Evolutionary conservation across 2,113 vertebrate species (phyloP).

Genomic region (Leucoraja erinaceus): DNA sequence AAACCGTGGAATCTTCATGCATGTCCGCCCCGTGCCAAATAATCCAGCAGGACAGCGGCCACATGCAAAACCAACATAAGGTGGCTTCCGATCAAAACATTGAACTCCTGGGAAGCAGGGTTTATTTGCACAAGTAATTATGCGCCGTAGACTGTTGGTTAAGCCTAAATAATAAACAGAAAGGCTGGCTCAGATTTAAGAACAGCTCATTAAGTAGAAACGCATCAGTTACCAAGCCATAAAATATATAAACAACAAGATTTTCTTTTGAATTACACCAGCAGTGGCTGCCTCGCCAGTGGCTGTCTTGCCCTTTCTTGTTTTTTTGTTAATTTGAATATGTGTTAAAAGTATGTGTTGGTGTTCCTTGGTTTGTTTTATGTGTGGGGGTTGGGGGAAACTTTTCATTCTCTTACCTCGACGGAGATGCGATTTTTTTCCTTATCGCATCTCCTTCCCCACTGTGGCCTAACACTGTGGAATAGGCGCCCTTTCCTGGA

Average conservation of each 20-base stretch:
- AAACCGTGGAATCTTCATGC: constrained; percentile 50
- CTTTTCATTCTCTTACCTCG: no score
- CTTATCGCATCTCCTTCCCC: no score
- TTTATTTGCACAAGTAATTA: constrained; percentile 54
- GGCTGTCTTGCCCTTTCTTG: no score
- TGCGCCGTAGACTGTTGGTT: neutral
- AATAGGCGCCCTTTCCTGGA: no score
- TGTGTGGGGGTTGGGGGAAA: no score
- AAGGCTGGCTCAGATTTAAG: neutral
- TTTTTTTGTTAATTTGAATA: no score
- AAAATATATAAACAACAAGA: neutral
- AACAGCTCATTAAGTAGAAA: neutral
- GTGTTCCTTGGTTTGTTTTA: no score
- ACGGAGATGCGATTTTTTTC: no score
- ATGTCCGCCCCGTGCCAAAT: constrained; percentile 58
- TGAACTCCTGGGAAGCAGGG: constrained; percentile 65
- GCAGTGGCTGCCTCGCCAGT: no score
- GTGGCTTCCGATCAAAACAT: constrained; percentile 59
- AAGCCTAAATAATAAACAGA: constrained; percentile 36
- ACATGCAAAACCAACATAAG: constrained; percentile 59
- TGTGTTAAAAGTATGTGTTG: no score
- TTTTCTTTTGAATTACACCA: neutral
- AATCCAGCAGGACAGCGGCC: constrained; percentile 61
- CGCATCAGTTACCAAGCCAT: neutral
- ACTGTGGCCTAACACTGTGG: no score